Evolutionary conservation across 2,888 invertebrate genomes (phyloP).

Genomic region (Cheilosia variabilis): DNA sequence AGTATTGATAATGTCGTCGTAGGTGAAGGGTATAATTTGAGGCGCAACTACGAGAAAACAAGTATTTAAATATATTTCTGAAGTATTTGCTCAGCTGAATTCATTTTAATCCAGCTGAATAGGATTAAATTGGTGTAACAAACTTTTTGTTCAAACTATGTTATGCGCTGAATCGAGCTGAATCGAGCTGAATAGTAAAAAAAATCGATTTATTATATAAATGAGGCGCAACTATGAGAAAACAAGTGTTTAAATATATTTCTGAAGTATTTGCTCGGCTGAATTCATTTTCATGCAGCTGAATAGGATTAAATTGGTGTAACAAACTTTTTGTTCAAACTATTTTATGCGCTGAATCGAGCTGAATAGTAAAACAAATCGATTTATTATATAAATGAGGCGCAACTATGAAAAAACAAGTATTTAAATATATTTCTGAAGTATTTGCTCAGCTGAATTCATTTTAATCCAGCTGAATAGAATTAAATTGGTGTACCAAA

Average conservation of each 20-base stretch:
- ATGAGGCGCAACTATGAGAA: slow-evolving; percentile 88
- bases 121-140: background rate
- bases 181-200: slow-evolving; percentile 23
- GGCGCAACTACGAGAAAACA: slow-evolving; percentile 86
- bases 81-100: background rate
- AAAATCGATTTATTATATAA: background rate
- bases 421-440: background rate
- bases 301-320: background rate
- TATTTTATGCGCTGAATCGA: slow-evolving; percentile 16
- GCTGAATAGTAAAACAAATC: background rate
- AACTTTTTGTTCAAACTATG: background rate
- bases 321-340: background rate
- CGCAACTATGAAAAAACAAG: slow-evolving; percentile 85
- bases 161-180: slow-evolving; percentile 25
- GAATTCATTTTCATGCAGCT: background rate
- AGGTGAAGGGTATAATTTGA: slow-evolving; percentile 90
- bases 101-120: background rate
- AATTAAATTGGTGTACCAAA: background rate
- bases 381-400: slow-evolving; percentile 86
- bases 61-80: background rate
- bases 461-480: background rate
- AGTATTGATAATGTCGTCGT: slow-evolving; percentile 88
- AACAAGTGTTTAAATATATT: slow-evolving; percentile 3
- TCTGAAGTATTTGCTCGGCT: background rate
- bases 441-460: background rate